phyloP scores from a whole-genome alignment of 2,113 vertebrate genomes.

The Anhinga rufa region DNA sequence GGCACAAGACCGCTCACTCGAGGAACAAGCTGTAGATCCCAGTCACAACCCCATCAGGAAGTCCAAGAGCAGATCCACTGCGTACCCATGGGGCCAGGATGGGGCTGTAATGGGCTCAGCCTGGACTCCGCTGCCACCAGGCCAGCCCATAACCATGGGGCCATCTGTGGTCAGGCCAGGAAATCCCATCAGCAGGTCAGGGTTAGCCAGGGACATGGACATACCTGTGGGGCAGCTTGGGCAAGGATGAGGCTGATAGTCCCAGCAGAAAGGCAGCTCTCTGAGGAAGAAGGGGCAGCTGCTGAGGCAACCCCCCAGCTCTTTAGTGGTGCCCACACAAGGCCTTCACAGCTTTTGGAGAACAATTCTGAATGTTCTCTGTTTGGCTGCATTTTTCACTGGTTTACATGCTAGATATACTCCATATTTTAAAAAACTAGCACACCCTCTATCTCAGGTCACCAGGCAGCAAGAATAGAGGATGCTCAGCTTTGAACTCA shows the following conservation, averaged over 20 bases:
- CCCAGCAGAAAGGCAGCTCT: neutral
- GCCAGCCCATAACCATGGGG: neutral
- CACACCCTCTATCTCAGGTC: neutral
- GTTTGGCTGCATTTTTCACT: neutral
- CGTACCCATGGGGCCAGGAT: rapidly evolving
- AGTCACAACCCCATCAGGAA: neutral
- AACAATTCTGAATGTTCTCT: neutral
- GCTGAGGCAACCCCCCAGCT: neutral
- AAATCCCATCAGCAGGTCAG: neutral
- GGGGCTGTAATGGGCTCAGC: neutral
- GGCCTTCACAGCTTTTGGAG: neutral
- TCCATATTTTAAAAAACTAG: neutral
- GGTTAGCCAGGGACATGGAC: neutral
- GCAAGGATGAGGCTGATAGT: neutral
- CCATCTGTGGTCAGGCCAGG: neutral
- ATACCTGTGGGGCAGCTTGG: neutral
- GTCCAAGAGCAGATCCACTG: neutral
- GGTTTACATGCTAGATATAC: neutral
- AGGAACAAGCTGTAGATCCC: neutral
- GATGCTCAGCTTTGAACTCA: neutral
- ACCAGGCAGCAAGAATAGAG: neutral
- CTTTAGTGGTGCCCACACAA: neutral
- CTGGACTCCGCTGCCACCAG: neutral
- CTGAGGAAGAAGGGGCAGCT: neutral
- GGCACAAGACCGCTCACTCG: neutral